Evolutionary conservation across 2,888 invertebrate genomes (phyloP).

Genomic region (Thereva unica): DNA sequence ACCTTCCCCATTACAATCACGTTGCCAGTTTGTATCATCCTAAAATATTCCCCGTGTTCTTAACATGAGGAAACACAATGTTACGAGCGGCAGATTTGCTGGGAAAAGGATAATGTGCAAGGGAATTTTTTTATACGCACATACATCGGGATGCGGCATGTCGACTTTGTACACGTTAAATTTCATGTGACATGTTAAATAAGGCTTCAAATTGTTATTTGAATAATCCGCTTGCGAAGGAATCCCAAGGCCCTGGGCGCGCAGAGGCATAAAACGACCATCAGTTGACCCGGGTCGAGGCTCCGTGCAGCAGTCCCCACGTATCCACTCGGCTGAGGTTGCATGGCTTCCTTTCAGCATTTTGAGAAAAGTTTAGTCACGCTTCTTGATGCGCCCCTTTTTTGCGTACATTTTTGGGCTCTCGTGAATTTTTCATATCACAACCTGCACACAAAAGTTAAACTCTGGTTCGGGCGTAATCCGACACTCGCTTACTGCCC

Average conservation of each 20-base stretch:
- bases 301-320: constrained; percentile 8
- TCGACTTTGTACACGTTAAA: constrained; percentile 42
- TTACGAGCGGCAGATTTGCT: too few species aligned
- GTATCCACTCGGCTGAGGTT: constrained; percentile 11
- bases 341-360: constrained; percentile 21
- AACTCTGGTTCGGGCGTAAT: constrained; percentile 26
- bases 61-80: too few species aligned
- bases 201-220: constrained; percentile 45
- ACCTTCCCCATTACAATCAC: too few species aligned
- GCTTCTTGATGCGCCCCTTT: constrained; percentile 16
- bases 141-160: constrained; percentile 24
- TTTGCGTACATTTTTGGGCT: background rate
- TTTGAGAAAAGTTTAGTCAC: constrained; percentile 24
- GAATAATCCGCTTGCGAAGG: constrained; percentile 42
- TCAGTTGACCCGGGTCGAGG: background rate
- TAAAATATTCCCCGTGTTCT: too few species aligned
- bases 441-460: constrained; percentile 30
- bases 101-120: too few species aligned
- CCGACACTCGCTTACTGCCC: constrained; percentile 21
- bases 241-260: constrained; percentile 30
- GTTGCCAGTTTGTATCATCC: too few species aligned
- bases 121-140: too few species aligned
- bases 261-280: constrained; percentile 31
- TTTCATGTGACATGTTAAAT: constrained; percentile 43
- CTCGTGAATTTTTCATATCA: constrained; percentile 6